These are phyloP conservation scores for Congeria kusceri DNA, from an alignment of 2,888 invertebrate species.

Conservation along the genomic window DNA sequence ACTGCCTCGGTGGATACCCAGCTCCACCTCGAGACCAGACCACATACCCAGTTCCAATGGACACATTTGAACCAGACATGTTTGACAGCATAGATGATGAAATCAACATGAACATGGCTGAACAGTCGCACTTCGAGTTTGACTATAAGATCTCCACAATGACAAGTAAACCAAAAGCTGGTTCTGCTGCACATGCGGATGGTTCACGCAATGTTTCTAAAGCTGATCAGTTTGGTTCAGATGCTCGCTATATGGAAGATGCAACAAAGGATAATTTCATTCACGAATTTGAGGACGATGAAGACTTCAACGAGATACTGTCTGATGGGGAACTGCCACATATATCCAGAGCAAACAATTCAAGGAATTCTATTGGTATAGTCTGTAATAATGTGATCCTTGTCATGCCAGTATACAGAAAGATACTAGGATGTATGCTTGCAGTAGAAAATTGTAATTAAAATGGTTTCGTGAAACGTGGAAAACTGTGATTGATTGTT, in stretches of 20 bases:
- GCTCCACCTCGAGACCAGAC: neutral
- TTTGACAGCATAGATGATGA: slow-evolving; percentile 60
- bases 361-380: slow-evolving; percentile 15
- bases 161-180: neutral
- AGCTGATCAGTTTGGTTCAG: slow-evolving; percentile 11
- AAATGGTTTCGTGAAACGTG: no score
- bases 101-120: slow-evolving; percentile 53
- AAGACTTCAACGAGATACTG: slow-evolving; percentile 57
- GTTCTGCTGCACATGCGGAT: slow-evolving; percentile 4
- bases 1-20: neutral
- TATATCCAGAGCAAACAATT: slow-evolving; percentile 25
- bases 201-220: neutral
- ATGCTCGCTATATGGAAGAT: slow-evolving; percentile 20
- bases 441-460: no score
- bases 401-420: no score
- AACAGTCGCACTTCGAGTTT: slow-evolving; percentile 49
- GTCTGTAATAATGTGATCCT: no score
- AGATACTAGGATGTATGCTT: no score
- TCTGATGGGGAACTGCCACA: slow-evolving; percentile 35
- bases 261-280: slow-evolving; percentile 37
- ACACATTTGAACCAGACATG: slow-evolving; percentile 22
- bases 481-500: no score
- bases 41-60: neutral
- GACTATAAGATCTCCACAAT: slow-evolving; percentile 45
- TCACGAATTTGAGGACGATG: slow-evolving; percentile 63